Evolutionary conservation across 2,113 vertebrate species (phyloP).

Genomic region (Pipra filicauda): DNA sequence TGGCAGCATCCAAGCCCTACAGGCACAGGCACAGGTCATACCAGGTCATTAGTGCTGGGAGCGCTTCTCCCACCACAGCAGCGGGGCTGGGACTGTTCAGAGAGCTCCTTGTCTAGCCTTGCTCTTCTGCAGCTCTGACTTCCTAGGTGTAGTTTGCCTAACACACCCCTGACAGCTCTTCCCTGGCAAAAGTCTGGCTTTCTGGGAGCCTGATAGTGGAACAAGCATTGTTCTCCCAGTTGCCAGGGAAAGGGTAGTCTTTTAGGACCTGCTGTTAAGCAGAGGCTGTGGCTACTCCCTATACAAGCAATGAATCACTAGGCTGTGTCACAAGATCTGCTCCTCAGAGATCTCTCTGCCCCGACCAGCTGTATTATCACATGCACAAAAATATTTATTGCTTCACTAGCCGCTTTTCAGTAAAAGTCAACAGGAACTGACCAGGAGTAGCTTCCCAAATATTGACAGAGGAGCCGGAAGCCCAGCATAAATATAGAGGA

Average conservation of each 20-base stretch:
- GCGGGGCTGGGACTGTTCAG: neutral
- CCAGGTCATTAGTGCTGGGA: neutral
- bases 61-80: neutral
- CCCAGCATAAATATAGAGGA: constrained; percentile 47
- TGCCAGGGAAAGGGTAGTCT: neutral
- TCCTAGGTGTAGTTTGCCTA: neutral
- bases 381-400: constrained; percentile 36
- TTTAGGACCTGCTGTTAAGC: neutral
- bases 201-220: neutral
- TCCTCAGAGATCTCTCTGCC: neutral
- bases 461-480: constrained; percentile 32
- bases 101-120: neutral
- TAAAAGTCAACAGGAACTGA: constrained; percentile 59
- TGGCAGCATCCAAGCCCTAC: neutral
- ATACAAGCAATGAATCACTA: neutral
- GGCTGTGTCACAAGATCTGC: neutral
- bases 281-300: neutral
- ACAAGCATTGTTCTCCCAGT: neutral
- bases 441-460: constrained; percentile 41
- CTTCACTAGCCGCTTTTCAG: constrained; percentile 30
- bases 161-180: neutral
- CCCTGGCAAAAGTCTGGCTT: neutral
- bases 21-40: neutral
- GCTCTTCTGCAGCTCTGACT: neutral
- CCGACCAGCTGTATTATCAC: constrained; percentile 34